These are phyloP conservation scores for Sprattus sprattus DNA, from an alignment of 2,113 vertebrate species.

Conservation along the genomic window DNA sequence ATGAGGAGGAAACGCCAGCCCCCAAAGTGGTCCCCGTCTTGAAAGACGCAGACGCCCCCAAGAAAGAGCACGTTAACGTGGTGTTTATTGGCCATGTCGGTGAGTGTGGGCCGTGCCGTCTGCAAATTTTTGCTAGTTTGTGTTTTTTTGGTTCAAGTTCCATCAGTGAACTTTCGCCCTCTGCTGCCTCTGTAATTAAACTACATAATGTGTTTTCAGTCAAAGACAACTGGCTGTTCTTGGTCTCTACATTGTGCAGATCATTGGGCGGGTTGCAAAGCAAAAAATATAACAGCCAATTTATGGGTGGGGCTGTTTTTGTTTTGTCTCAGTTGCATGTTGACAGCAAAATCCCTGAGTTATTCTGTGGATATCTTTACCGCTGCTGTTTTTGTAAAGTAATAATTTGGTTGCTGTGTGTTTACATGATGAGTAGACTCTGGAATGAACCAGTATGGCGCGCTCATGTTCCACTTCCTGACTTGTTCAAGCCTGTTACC, in stretches of 20 bases:
- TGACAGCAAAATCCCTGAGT: background rate
- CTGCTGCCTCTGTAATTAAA: no score
- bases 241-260: background rate
- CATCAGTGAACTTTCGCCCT: no score
- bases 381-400: background rate
- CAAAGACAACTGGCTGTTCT: background rate
- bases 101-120: constrained; percentile 60
- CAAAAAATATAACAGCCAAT: constrained; percentile 2
- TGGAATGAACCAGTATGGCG: background rate
- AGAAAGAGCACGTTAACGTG: constrained; percentile 88
- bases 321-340: background rate
- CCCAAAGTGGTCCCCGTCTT: constrained; percentile 77
- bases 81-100: constrained; percentile 90
- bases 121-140: no score
- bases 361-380: background rate
- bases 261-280: background rate
- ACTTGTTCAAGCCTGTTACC: background rate
- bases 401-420: background rate
- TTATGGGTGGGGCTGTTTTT: background rate
- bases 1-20: constrained; percentile 83
- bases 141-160: no score
- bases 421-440: background rate
- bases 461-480: background rate
- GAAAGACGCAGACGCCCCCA: constrained; percentile 84
- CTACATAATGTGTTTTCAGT: no score